Evolutionary conservation across 2,797 vertebrate species (phyloP), one percentile per base, ranked within the genome.

Genomic region (Schizopygopsis pylzovi): DNA sequence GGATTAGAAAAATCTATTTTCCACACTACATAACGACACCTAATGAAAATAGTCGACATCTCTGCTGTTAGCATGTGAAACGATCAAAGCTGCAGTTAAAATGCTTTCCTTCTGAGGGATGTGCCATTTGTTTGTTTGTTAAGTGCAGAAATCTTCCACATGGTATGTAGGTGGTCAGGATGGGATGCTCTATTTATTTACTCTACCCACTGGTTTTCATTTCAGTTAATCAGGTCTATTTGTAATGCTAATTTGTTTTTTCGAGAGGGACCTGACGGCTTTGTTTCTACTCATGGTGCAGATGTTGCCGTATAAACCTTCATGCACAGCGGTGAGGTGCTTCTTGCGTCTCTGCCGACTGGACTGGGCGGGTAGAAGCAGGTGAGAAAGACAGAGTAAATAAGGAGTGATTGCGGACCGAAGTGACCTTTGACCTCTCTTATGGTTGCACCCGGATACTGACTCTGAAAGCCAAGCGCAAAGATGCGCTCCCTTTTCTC

Each of bases 21-120:
- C 28, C 65, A 75, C 70, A 56, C 67, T 67, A 2, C 70, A 59
- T 86, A 86, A 88, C 0, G 82, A 86, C 84, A 61, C 28, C 75
- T 81, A 80, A 86, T 88, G 78, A 87, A 89, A 86, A 89, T 61
- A 70, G 63, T 83, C 25, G 25, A 84, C 86, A 83, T 83, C 82
- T 78, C 67, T 81, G 72, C 45, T 41, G 39, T 65, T 68, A 68
- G n/a, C 20, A 68, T 68, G 63, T n/a, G 63, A 68, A 68, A 47
- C 61, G 15, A 39, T 68, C 25, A 81, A 79, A 45, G 56, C 22
- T 4, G 37, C 12, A 43, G 49, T 81, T 22, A 41, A 54, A 39
- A 37, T 25, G 28, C 1, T 41, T 76, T 65, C 20, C 28, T 73
- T 65, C 11, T 39, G 82, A 47, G 13, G 4, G 6, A 33, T 76